Percentiles rank a stretch among this genome's conserved stretches.
Evolutionary conservation across 1,140 invertebrate genomes (phyloP).

Genomic region (Cyrtorhinus lividipennis): DNA sequence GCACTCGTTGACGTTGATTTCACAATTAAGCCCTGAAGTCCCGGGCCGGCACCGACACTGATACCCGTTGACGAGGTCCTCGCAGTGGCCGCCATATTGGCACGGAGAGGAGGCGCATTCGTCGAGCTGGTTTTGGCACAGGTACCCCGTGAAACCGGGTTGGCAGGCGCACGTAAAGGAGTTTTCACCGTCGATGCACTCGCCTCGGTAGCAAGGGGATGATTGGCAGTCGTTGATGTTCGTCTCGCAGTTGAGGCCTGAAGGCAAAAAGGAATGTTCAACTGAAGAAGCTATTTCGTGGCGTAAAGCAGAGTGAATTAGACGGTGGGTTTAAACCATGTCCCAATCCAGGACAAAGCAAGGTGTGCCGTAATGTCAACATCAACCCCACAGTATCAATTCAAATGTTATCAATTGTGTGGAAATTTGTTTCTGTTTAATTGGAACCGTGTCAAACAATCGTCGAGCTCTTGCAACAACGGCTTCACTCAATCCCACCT

Average conservation of each 20-base stretch:
- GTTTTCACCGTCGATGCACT: slow-evolving; percentile 79
- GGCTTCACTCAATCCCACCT: too few species aligned
- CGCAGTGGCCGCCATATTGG: slow-evolving; percentile 71
- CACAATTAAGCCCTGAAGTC: slow-evolving; percentile 77
- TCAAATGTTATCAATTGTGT: too few species aligned
- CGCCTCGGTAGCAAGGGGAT: slow-evolving; percentile 71
- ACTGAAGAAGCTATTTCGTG: too few species aligned
- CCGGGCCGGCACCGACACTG: slow-evolving; percentile 76
- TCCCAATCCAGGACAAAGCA: too few species aligned
- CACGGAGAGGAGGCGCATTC: slow-evolving; percentile 88
- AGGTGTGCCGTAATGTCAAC: too few species aligned
- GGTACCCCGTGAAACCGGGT: slow-evolving; percentile 72
- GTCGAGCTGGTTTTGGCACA: slow-evolving; percentile 84
- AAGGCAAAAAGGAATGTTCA: too few species aligned
- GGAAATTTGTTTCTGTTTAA: too few species aligned
- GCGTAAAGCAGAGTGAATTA: too few species aligned
- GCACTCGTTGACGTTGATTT: slow-evolving; percentile 90
- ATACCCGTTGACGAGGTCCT: slow-evolving; percentile 74
- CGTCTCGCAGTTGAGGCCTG: slow-evolving; percentile 67
- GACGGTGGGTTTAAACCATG: too few species aligned
- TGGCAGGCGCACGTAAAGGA: slow-evolving; percentile 76
- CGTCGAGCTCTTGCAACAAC: too few species aligned
- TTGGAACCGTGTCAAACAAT: too few species aligned
- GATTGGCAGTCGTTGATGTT: slow-evolving; percentile 85
- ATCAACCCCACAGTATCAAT: too few species aligned